A percentile compares a stretch with the other conserved stretches of the same genome.
Conservation (phyloP, 2,888 invertebrate genomes). For the Lordiphosa andalusiaca region DNA sequence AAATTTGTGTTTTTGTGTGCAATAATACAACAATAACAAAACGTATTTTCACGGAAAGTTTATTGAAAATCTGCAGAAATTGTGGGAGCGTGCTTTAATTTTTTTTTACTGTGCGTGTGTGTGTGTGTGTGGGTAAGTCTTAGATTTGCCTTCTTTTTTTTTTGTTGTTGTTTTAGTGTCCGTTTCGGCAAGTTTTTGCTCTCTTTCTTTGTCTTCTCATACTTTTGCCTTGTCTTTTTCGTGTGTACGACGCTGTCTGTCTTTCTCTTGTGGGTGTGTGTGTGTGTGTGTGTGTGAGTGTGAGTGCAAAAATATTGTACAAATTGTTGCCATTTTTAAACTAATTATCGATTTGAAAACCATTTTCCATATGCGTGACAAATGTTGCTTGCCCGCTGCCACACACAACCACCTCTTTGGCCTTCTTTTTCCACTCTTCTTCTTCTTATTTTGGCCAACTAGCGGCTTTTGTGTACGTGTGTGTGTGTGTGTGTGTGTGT, state of each 20-base stretch:
- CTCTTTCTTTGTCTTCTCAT: conserved; percentile 32
- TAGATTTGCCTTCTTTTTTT: background rate
- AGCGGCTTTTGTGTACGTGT: conserved; percentile 10
- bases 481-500: conserved; percentile 16
- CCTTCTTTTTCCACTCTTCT: background rate
- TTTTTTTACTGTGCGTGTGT: background rate
- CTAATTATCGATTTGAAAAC: conserved; percentile 29
- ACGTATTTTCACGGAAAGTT: too few relatives aligned
- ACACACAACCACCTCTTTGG: background rate
- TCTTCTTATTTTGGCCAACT: conserved; percentile 10
- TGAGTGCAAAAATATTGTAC: conserved; percentile 12
- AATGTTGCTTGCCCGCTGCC: background rate
- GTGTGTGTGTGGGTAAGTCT: conserved; percentile 4
- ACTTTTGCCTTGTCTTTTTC: conserved; percentile 33
- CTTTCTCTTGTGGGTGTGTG: conserved; percentile 2
- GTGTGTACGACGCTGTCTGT: conserved; percentile 24
- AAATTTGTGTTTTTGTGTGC: too few relatives aligned
- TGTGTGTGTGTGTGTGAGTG: conserved; percentile 17
- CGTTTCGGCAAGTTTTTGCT: conserved; percentile 2
- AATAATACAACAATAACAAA: too few relatives aligned
- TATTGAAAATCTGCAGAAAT: too few relatives aligned
- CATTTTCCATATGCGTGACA: conserved; percentile 10
- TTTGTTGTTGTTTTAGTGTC: conserved; percentile 6
- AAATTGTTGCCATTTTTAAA: conserved; percentile 14
- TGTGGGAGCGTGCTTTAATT: background rate